Percentiles rank a stretch among this genome's conserved stretches.
Evolutionary conservation across 2,113 vertebrate species (phyloP).

Genomic region (human (Homo sapiens)): GRCh38 chr13:31833001-31833500

Average conservation of each 20-base stretch:
- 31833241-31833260: not conserved
- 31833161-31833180: not conserved
- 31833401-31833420: not conserved
- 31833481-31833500: not conserved
- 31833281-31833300: not conserved
- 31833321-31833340: not conserved
- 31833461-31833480: not conserved
- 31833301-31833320: not conserved
- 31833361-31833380: not conserved
- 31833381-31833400: not conserved
- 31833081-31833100: not conserved
- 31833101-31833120: conserved; percentile 6
- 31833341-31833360: not conserved
- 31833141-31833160: not conserved
- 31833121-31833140: not conserved
- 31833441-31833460: not conserved
- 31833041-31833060: not conserved
- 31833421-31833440: not conserved
- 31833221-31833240: not conserved
- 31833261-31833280: not conserved
- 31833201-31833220: not conserved
- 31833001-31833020: not conserved
- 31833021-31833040: not conserved
- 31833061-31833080: not conserved
- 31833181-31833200: not conserved